phyloP scores from a whole-genome alignment of 2,113 vertebrate genomes.

The Tiliqua scincoides region DNA sequence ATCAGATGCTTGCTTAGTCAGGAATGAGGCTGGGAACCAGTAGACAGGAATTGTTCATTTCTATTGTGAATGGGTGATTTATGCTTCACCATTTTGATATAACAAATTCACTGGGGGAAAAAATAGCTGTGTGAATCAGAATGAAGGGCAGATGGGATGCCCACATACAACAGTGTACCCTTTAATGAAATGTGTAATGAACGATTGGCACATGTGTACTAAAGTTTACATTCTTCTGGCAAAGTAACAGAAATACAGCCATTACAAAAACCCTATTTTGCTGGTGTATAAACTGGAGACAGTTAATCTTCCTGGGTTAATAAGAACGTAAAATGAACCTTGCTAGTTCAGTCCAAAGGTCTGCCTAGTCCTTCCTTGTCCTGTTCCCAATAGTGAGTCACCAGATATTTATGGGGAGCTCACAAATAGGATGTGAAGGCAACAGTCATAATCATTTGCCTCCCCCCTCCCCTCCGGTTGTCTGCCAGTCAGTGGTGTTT shows the following conservation, averaged over 20 bases:
- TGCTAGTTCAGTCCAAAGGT: neutral
- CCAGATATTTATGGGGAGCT: neutral
- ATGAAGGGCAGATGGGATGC: neutral
- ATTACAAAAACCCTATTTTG: neutral
- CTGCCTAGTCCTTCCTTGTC: neutral
- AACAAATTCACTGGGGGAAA: neutral
- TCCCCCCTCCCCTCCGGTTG: too few relatives aligned
- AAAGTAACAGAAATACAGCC: neutral
- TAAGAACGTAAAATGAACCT: neutral
- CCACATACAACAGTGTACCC: neutral
- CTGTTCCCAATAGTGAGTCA: neutral
- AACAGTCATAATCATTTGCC: neutral
- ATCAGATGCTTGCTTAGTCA: neutral
- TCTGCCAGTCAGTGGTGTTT: neutral
- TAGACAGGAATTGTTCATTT: neutral
- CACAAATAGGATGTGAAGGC: neutral
- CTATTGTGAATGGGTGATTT: neutral
- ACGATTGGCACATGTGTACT: neutral
- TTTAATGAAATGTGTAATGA: neutral
- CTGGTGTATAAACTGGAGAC: neutral
- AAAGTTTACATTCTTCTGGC: neutral
- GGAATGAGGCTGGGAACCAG: neutral
- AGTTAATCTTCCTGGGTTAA: neutral
- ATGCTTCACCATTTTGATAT: neutral
- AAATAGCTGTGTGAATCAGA: neutral